Conservation (phyloP, 2,797 vertebrate genomes). For the Natrix natrix region DNA sequence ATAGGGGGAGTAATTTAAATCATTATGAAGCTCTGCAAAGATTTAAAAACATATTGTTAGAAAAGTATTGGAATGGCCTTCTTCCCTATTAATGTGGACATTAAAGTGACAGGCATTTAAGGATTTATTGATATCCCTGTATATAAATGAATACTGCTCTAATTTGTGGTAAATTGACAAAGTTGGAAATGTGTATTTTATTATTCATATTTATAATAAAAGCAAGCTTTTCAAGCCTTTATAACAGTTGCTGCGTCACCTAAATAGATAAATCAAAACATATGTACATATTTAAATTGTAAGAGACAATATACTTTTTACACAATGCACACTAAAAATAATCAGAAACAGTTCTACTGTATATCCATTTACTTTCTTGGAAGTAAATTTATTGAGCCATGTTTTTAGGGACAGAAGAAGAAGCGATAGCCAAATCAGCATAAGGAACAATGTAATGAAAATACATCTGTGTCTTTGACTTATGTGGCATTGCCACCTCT, state of each 20-base stretch:
- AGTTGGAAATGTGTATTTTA: not conserved
- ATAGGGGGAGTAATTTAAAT: not conserved
- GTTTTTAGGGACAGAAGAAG: not conserved
- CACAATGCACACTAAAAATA: not conserved
- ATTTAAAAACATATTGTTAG: not conserved
- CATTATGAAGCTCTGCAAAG: not conserved
- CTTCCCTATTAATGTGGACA: not conserved
- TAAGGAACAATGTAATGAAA: not conserved
- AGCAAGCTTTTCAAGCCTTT: not conserved
- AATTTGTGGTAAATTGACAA: not conserved
- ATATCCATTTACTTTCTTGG: not conserved
- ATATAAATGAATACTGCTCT: not conserved
- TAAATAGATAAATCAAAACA: not conserved
- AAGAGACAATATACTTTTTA: not conserved
- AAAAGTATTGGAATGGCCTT: not conserved
- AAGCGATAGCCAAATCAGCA: not conserved
- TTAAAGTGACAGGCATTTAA: not conserved
- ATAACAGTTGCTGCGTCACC: not conserved
- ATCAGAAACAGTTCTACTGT: not conserved
- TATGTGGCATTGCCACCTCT: not conserved
- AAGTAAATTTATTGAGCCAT: not conserved
- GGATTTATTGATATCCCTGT: not conserved
- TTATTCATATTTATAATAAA: not conserved
- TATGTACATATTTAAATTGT: not conserved
- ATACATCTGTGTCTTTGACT: not conserved